Percentiles rank a stretch among this genome's conserved stretches.
These are phyloP conservation scores for Nysson spinosus DNA, from an alignment of 2,888 invertebrate genomes.

Conservation along the genomic window DNA sequence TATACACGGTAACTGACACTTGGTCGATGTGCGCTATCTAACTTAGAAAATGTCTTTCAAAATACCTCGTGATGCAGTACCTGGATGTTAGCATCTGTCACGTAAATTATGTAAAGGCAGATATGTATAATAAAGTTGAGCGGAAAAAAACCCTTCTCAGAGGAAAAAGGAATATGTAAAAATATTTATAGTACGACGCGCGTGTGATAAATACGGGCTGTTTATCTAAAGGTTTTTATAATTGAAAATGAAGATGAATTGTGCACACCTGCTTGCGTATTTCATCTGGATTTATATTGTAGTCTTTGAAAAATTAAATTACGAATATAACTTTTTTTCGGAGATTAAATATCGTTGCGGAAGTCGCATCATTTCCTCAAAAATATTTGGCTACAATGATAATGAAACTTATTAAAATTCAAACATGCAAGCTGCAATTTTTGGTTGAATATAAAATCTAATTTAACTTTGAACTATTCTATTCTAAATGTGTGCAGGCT, in stretches of 20 bases:
- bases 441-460: neutral
- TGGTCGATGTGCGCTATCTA: slow-evolving; percentile 30
- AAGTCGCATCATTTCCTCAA: too few species aligned
- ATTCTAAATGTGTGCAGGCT: slow-evolving; percentile 59
- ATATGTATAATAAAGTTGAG: slow-evolving; percentile 54
- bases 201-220: slow-evolving; percentile 47
- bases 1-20: slow-evolving; percentile 28
- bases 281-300: slow-evolving; percentile 5
- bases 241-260: slow-evolving; percentile 17
- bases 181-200: slow-evolving; percentile 55
- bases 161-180: slow-evolving; percentile 39
- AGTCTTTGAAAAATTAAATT: slow-evolving; percentile 19
- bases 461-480: slow-evolving; percentile 17
- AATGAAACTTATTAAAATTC: too few species aligned
- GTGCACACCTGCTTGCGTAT: slow-evolving; percentile 12
- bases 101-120: slow-evolving; percentile 41
- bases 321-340: slow-evolving; percentile 10
- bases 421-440: slow-evolving; percentile 9
- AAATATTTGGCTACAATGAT: slow-evolving; percentile 6
- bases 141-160: slow-evolving; percentile 31
- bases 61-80: slow-evolving; percentile 55
- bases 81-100: slow-evolving; percentile 53
- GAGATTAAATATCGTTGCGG: slow-evolving; percentile 26
- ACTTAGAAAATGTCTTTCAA: slow-evolving; percentile 52
- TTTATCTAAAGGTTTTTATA: slow-evolving; percentile 30